These are phyloP conservation scores for Leptopilina syphax DNA, from an alignment of 2,888 invertebrate genomes.

Conservation along the genomic window DNA sequence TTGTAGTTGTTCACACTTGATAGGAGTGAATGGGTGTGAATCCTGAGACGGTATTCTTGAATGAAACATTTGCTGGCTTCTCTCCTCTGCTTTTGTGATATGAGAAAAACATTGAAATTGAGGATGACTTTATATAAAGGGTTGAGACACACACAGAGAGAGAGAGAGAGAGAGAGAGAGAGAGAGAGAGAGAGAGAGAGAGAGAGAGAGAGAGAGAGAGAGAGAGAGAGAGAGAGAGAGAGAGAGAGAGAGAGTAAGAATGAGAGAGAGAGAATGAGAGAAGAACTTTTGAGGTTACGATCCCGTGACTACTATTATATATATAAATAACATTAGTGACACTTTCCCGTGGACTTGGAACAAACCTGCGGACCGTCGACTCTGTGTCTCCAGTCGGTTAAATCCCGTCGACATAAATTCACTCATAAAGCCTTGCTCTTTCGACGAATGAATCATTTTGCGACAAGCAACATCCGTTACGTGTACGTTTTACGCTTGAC, in stretches of 20 bases:
- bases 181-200: too few relatives aligned
- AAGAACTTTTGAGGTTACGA: neutral
- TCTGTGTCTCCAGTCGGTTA: constrained; percentile 33
- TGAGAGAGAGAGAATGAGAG: neutral
- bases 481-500: constrained; percentile 14
- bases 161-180: neutral
- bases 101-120: constrained; percentile 12
- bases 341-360: neutral
- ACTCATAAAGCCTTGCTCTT: constrained; percentile 17
- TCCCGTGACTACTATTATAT: neutral
- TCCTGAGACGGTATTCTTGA: neutral
- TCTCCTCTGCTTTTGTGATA: neutral
- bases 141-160: neutral
- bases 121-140: neutral
- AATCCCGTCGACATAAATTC: constrained; percentile 19
- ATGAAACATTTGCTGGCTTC: constrained; percentile 20
- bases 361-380: constrained; percentile 2
- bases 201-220: neutral
- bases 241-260: neutral
- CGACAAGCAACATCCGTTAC: constrained; percentile 15
- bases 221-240: neutral
- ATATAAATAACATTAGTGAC: neutral
- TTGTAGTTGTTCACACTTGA: too few relatives aligned
- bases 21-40: constrained; percentile 1
- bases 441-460: constrained; percentile 26